Base-by-base conservation (phyloP, 1,140 invertebrate genomes). In the Eueides isabella region DNA sequence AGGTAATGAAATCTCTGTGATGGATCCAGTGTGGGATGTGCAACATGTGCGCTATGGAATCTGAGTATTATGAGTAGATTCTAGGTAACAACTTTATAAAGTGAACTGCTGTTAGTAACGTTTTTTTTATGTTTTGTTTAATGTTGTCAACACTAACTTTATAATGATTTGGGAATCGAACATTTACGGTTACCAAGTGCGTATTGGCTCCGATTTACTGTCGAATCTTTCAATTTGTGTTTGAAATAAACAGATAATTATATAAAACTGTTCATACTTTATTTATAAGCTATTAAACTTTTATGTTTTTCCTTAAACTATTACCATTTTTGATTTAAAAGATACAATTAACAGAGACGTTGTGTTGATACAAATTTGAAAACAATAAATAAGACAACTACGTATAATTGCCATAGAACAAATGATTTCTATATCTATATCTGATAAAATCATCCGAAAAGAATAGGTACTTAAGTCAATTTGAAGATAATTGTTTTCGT, bases 201-300 rank as follows among this genome's bases (percentile, higher is more conserved):
- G 82, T 89, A 16, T 90, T 87, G 87, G 86, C 81, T 85, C 88
- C 83, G 89, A 85, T 88, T 86, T 90, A 89, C 80, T 89, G 82
- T 91, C 84, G 80, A 85, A 81, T 92, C 89, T 89, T 92, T 89
- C 90, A 90, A 90, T 92, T 92, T 92, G 91, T 92, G 91, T 92
- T 92, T 92, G 79, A 88, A 92, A 92, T 92, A 92, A 92, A 92
- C 85, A 82, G 81, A 86, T 88, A 87, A 91, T 86, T 84, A 80
- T 77, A 84, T 72, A 26, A 55, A 55, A 26, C 19, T 2, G 33
- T 63, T 31, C 62, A 61, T 70, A 30, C 28, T 55, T 55, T 55
- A 55, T 55, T 23, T 55, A 11, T 23, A 55, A 26, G 9, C 23
- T 23, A 11, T 26, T 55, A 11, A 2, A 55, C 23, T 44, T 2